Evolutionary conservation across 2,113 vertebrate species (phyloP), one percentile per base, ranked within the genome.

Genomic region (Melospiza georgiana): DNA sequence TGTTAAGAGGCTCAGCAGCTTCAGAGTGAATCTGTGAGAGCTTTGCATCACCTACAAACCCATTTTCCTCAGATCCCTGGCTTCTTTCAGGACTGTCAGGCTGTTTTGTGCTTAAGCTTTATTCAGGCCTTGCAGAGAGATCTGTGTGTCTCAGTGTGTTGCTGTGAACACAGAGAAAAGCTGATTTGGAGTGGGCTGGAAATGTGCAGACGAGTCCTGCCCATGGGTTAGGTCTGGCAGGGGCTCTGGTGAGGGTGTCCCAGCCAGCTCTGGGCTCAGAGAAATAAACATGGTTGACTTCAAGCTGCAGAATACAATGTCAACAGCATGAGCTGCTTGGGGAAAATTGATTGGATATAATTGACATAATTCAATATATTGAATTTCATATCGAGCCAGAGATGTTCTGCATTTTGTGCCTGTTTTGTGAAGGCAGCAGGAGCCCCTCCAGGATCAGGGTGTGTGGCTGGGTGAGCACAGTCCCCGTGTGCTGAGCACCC

Each of bases 41-140:
- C 76, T 93, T 61, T 84, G 83, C 35, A 82, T 93, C 94, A 92
- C 95, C 94, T 95, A 94, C 80, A 96, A 95, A 95, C 94, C 93
- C 84, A 87, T 83, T 92, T 92, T 94, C 84, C 66, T 90, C 19
- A 95, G 93, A 90, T 75, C 13, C 1, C 90, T 90, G 89, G 30
- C 92, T 96, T 85, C 74, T 87, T 93, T 84, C 90, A 86, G 94
- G 86, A 46, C 39, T 90, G 86, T 66, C 93, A 84, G 79, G 65
- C 79, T 94, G 76, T 5, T 84, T 63, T 84, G 65, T 84, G 77
- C 83, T 90, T 52, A 21, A 88, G 86, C 88, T 92, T 87, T 92
- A 27, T 84, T 92, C 73, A 94, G 79, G 49, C 62, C 68, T 90
- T 54, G 54, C 31, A 33, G 8, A 7, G 75, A 80, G 21, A 20